Evolutionary conservation across 1,140 invertebrate species (phyloP), one percentile per base, ranked within the genome.

Genomic region (Cataglyphis hispanica): DNA sequence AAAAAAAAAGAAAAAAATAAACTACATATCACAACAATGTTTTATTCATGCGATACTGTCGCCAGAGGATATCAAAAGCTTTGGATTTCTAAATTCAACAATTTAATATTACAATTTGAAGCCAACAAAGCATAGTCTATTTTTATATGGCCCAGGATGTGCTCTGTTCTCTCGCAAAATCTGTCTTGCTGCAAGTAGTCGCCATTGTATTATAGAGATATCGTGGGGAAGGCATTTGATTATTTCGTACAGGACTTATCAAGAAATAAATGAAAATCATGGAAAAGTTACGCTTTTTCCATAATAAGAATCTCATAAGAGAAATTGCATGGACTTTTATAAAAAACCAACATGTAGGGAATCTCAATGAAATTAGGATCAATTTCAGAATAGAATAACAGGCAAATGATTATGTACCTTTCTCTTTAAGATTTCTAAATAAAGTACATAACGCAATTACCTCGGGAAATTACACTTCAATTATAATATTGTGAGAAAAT

Each of bases 91-190:
- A 34, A 56, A 56, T 56, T 56, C 19, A 27, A 19, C 19, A 7
- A 10, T 72, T 56, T 7, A 37, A 56, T 25, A 22, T 22, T 34
- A 31, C n/a, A 50, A 50, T 74, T 74, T 34, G 50, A 46, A 56
- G 50, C 70, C 13, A 74, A 58, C 50, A 37, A 74, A 74, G n/a
- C 31, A 37, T 13, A 22, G 13, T 74, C 50, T 74, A 74, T 74
- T 74, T 74, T 74, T 56, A 11, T 74, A 16, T n/a, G 7, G 11
- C 70, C 3, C 31, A 74, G 50, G 50, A 74, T 56, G 25, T 37
- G n/a, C 50, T 74, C 16, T 25, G 50, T 50, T 74, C 31, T 13
- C 31, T 34, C 13, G 13, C 8, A 13, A 25, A 56, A 56, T 74
- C 50, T 6, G 8, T 22, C 31, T n/a, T 74, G 25, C 10, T 70